Evolutionary conservation across 2,888 invertebrate species (phyloP).

Genomic region (Reticulitermes lucifugus): DNA sequence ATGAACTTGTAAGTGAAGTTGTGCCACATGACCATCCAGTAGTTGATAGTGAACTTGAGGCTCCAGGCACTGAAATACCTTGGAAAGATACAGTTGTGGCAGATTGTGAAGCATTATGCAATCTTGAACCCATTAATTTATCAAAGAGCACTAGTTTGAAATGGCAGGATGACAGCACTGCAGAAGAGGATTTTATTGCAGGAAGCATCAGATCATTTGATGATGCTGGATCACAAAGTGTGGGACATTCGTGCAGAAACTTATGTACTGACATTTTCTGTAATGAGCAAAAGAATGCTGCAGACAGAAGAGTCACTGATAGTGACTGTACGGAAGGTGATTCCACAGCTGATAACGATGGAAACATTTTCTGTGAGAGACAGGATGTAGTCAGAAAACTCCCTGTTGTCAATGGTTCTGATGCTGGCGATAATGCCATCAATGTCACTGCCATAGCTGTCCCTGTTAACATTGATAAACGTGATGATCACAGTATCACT

Average conservation of each 20-base stretch:
- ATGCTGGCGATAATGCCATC: not conserved
- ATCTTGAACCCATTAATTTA: not conserved
- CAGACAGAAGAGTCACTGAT: not conserved
- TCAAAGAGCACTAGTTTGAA: not conserved
- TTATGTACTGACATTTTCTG: not conserved
- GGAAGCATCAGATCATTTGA: not conserved
- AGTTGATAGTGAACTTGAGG: no score
- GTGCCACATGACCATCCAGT: no score
- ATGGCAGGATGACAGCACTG: not conserved
- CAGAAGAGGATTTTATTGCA: not conserved
- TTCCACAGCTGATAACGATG: not conserved
- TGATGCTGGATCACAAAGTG: not conserved
- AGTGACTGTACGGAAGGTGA: not conserved
- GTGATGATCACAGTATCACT: not conserved
- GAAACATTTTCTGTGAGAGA: not conserved
- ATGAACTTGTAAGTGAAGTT: no score
- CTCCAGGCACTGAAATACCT: no score
- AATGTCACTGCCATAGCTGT: not conserved
- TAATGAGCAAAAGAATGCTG: not conserved
- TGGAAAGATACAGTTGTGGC: not conserved
- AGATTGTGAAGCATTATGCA: not conserved
- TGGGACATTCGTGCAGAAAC: not conserved
- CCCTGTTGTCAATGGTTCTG: not conserved
- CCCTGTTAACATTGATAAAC: not conserved
- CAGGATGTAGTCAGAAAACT: not conserved